Percentiles rank a stretch among this genome's conserved stretches.
Evolutionary conservation across 2,113 vertebrate genomes (phyloP).

Genomic region (Pelodiscus sinensis): DNA sequence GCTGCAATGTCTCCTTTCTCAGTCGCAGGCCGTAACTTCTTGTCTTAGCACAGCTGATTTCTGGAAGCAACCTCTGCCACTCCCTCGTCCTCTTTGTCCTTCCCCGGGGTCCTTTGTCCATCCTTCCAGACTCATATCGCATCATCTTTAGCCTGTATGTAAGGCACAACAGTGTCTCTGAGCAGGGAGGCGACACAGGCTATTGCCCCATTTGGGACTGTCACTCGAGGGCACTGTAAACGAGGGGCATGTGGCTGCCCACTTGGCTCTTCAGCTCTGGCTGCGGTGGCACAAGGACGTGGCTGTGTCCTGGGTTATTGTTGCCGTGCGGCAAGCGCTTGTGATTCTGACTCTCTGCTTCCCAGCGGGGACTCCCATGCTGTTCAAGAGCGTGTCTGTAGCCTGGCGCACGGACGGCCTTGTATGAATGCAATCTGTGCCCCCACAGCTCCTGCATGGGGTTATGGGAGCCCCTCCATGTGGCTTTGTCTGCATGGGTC

Average conservation of each 20-base stretch:
- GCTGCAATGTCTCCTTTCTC: background rate
- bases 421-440: background rate
- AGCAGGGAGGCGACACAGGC: background rate
- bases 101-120: background rate
- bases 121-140: background rate
- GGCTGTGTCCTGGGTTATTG: background rate
- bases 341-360: background rate
- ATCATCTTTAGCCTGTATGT: background rate
- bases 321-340: background rate
- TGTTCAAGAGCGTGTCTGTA: background rate
- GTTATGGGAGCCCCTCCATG: background rate
- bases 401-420: background rate
- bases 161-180: background rate
- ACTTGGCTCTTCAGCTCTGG: background rate
- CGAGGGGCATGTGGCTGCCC: background rate
- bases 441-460: background rate
- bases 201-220: background rate
- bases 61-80: background rate
- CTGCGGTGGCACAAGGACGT: background rate
- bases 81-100: background rate
- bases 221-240: background rate
- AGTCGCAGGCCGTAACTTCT: background rate
- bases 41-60: background rate
- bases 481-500: background rate
- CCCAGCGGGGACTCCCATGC: background rate